These are phyloP conservation scores for Xestia sexstrigata DNA, from an alignment of 2,888 invertebrate species.

Conservation along the genomic window DNA sequence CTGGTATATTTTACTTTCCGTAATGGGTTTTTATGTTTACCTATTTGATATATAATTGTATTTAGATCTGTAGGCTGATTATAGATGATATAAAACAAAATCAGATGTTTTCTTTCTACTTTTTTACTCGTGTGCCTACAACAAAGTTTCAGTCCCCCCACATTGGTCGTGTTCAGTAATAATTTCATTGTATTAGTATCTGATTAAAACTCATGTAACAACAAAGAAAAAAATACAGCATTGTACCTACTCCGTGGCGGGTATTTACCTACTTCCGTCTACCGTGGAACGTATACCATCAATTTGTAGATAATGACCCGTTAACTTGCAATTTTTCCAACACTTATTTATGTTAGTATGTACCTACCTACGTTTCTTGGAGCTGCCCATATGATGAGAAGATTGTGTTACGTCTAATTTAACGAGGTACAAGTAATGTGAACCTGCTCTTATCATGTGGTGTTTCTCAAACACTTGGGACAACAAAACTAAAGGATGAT, in stretches of 20 bases:
- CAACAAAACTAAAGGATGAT: background rate
- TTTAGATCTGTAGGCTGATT: background rate
- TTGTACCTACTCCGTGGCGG: constrained; percentile 25
- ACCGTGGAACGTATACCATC: constrained; percentile 64
- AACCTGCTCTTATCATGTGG: background rate
- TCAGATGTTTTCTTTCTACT: background rate
- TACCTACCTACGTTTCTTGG: constrained; percentile 34
- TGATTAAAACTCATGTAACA: constrained; percentile 14
- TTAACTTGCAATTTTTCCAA: constrained; percentile 79
- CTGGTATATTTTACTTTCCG: constrained; percentile 86
- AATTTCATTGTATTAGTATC: constrained; percentile 19
- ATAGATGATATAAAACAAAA: constrained; percentile 17
- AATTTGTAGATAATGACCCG: constrained; percentile 75
- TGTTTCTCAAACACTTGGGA: background rate
- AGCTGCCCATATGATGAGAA: constrained; percentile 26
- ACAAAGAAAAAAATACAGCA: constrained; percentile 40
- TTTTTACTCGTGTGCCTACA: background rate
- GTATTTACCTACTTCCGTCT: constrained; percentile 68
- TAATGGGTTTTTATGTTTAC: constrained; percentile 61
- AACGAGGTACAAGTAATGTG: constrained; percentile 10
- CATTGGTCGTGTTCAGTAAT: constrained; percentile 12
- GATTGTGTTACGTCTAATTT: constrained; percentile 43
- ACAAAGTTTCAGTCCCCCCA: constrained; percentile 8
- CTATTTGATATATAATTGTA: background rate
- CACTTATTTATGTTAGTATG: constrained; percentile 60